Percentiles rank a stretch among this genome's conserved stretches.
Conservation (phyloP, 2,113 vertebrate species). For the Xiphophorus couchianus region DNA sequence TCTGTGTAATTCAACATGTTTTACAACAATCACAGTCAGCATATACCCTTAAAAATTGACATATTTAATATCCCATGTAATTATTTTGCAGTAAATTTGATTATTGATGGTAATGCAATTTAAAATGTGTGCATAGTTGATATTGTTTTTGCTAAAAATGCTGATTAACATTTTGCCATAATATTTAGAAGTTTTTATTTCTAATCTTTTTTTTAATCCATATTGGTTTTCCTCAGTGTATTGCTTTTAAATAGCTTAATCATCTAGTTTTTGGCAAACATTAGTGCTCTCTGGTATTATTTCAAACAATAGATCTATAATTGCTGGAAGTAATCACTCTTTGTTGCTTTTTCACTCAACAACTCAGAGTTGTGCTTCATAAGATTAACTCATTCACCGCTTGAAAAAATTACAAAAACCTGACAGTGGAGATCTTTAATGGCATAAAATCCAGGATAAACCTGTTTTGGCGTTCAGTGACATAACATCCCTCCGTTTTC, state of each 20-base stretch:
- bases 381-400: conserved; percentile 1
- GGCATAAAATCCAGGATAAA: conserved; percentile 78
- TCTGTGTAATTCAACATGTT: background rate
- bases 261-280: background rate
- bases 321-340: background rate
- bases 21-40: background rate
- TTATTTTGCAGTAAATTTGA: background rate
- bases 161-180: background rate
- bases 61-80: background rate
- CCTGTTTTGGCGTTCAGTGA: conserved; percentile 69
- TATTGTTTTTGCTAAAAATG: background rate
- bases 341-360: background rate
- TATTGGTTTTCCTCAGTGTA: background rate
- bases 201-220: background rate
- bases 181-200: too few relatives aligned
- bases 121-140: background rate
- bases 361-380: background rate
- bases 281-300: background rate
- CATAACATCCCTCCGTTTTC: conserved; percentile 72
- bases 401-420: conserved; percentile 19
- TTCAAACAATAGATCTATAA: background rate
- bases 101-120: background rate
- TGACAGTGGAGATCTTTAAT: conserved; percentile 33
- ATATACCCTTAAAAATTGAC: background rate
- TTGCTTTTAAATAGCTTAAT: background rate